These are phyloP conservation scores for Mythimna pallens DNA, from an alignment of 2,888 invertebrate species.

Conservation along the genomic window DNA sequence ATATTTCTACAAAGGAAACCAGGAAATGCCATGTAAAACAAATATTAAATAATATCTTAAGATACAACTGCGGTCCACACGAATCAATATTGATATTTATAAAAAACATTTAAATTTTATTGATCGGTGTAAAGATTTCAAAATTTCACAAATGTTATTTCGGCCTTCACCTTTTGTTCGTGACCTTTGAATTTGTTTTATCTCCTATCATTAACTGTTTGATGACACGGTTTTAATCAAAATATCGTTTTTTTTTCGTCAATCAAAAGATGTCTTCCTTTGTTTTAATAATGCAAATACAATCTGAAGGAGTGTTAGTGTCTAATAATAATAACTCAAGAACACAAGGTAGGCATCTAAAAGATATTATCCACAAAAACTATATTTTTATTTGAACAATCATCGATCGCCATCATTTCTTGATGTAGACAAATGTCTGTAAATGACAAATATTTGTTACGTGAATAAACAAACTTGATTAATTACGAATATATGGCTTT, in stretches of 20 bases:
- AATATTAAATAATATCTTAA: conserved; percentile 10
- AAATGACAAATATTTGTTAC: conserved; percentile 15
- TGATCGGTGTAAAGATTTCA: conserved; percentile 23
- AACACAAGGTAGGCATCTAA: background rate
- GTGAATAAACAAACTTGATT: conserved; percentile 15
- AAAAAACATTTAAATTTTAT: conserved; percentile 17
- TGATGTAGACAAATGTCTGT: background rate
- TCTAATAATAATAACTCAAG: background rate
- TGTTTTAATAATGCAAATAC: background rate
- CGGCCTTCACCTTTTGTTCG: conserved; percentile 35
- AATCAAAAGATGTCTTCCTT: background rate
- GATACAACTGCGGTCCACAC: background rate
- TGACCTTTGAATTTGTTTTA: conserved; percentile 19
- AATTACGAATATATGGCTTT: conserved; percentile 1
- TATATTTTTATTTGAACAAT: conserved; percentile 16
- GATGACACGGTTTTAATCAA: conserved; percentile 27
- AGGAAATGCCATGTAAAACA: conserved; percentile 22
- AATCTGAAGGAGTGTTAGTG: background rate
- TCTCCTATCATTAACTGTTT: conserved; percentile 10
- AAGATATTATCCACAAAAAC: no score
- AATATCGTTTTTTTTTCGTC: background rate
- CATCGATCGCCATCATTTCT: conserved; percentile 16
- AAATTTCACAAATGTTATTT: conserved; percentile 27
- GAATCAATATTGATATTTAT: background rate
- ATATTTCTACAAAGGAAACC: background rate